Base-by-base conservation (phyloP, 2,113 vertebrate species). In the Myotis yumanensis region DNA sequence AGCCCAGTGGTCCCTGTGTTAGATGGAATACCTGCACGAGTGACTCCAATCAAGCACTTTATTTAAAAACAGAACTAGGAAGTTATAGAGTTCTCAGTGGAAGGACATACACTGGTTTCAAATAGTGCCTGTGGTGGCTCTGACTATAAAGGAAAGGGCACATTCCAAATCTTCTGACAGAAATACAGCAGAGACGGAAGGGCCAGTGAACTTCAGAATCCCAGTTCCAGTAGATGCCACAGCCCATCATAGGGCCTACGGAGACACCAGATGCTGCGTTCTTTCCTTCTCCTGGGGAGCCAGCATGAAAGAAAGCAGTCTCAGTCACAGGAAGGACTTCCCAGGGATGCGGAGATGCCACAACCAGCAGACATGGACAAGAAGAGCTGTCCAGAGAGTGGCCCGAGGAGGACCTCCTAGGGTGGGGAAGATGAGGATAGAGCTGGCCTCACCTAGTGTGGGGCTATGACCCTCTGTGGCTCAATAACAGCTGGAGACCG, bases 181-280 rank as follows among this genome's bases (percentile, higher is more conserved):
- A 35, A 68, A 7, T 2, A 18, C 5, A 1, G 72, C 43, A 5
- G 54, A 54, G 62, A 23, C 0, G 0, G 32, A 43, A 64, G 25
- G 69, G 37, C 30, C 11, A 11, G 62, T 12, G 30, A 25, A 79
- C n/a, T 15, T 4, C 40, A 28, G 43, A 28, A 25, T 48, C 77
- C 82, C 15, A 4, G 57, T 37, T 82, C 43, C 40, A 40, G 22
- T 7, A 71, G 40, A 5, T 3, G 17, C 28, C n/a, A 11, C 51
- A 32, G 86, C 52, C 25, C 5, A 4, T 18, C n/a, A 28, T 8
- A 14, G 64, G 37, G 40, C 75, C 43, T 11, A 2, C 0, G 14
- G 68, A 46, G 52, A n/a, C 25, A 12, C n/a, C 15, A 1, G 4
- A 15, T 6, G 23, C 0, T 7, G 22, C 0, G 0, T 35, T 76